Conservation (phyloP, 2,113 vertebrate genomes). For the Mandrillus leucophaeus region DNA sequence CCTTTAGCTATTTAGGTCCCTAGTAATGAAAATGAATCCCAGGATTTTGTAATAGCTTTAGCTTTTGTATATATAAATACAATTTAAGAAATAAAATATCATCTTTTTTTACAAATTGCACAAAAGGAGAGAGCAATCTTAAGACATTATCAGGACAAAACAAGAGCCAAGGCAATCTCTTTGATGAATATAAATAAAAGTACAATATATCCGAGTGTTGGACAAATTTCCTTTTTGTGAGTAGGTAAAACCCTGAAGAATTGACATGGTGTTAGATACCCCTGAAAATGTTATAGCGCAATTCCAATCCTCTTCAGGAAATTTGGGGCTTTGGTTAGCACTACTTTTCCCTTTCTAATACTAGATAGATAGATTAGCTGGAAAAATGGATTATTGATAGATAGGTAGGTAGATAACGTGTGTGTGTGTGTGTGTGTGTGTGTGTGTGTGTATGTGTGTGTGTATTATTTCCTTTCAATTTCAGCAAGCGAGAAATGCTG, state of each 20-base stretch:
- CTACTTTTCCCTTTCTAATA: neutral
- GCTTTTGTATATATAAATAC: neutral
- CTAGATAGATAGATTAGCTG: neutral
- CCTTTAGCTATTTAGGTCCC: neutral
- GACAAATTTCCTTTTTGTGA: conserved; percentile 62
- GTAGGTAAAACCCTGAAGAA: neutral
- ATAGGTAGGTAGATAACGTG: neutral
- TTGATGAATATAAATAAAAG: neutral
- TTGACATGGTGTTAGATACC: neutral
- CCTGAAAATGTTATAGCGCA: neutral
- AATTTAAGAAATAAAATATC: neutral
- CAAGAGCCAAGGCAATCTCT: neutral
- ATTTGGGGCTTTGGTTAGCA: neutral
- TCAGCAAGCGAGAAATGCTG: neutral
- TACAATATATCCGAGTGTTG: conserved; percentile 37
- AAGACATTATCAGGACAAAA: neutral
- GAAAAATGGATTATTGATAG: neutral
- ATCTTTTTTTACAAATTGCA: conserved; percentile 10
- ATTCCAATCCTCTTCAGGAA: neutral
- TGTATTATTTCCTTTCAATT: neutral
- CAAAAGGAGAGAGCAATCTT: neutral
- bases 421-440: neutral
- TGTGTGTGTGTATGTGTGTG: neutral
- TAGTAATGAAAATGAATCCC: neutral
- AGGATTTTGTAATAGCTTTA: neutral